Base-by-base conservation (phyloP, 2,797 vertebrate species). In the Chrosomus eos region DNA sequence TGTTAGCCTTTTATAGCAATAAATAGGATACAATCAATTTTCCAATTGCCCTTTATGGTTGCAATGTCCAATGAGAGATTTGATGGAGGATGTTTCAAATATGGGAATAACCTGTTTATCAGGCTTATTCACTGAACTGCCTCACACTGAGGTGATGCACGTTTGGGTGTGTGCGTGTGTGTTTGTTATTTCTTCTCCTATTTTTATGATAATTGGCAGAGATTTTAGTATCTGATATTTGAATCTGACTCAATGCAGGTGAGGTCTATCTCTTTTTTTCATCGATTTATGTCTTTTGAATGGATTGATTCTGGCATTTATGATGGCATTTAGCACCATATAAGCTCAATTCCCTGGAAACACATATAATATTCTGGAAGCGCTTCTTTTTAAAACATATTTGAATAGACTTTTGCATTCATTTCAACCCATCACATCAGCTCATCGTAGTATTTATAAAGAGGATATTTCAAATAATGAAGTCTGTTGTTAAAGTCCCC, bases 301-400 rank as follows among this genome's bases (percentile, higher is more conserved):
- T 82, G 33, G 18, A 67, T 67, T 33, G 23, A 40, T 21, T 11
- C 28, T 74, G 71, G 43, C 31, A 81, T 73, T 82, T 82, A 75
- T 64, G 28, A 64, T 64, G 40, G 21, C 40, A 68, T 83, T 68
- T 67, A 64, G 14, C 26, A 26, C 18, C 5, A 76, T 53, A 64
- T 23, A 38, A 23, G 4, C 72, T 60, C 36, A 23, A 14, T 71
- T 70, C 66, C 48, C 48, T 55, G 16, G 26, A 31, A 73, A 55
- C 38, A 72, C 68, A 43, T 31, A 68, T 16, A 71, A 36, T 55
- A 13, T 7, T 11, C 38, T 28, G 33, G 26, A 45, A 48, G 36
- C 76, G 10, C 75, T 28, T 43, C 16, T 78, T 64, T 78, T 78
- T 18, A 64, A 28, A 60, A 62, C n/a, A 11, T 21, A 58, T 71